These are phyloP conservation scores for Whitmania pigra DNA, from an alignment of 1,140 invertebrate genomes.

Conservation along the genomic window DNA sequence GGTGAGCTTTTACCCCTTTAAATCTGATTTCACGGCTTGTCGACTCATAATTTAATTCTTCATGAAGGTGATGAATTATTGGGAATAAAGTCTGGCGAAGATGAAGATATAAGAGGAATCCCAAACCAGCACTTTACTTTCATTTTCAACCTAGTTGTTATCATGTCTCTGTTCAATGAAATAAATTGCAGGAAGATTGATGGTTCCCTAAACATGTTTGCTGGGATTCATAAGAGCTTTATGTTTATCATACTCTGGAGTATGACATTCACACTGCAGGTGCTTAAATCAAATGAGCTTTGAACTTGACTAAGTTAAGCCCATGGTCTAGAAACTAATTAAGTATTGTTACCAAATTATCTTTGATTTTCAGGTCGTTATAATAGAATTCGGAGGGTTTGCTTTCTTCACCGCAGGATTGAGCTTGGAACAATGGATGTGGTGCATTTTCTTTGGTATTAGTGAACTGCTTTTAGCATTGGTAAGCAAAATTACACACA, in stretches of 20 bases:
- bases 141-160: constrained; percentile 97
- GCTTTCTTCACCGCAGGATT: constrained; percentile 85
- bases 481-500: constrained; percentile 43
- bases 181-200: constrained; percentile 97
- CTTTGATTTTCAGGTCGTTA: constrained; percentile 57
- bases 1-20: neutral
- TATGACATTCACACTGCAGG: constrained; percentile 73
- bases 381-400: constrained; percentile 90
- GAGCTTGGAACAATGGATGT: constrained; percentile 87
- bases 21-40: neutral
- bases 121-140: constrained; percentile 90
- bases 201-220: constrained; percentile 88
- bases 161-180: constrained; percentile 99
- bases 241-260: constrained; percentile 96
- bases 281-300: constrained; percentile 36
- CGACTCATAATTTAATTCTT: neutral
- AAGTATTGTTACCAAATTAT: too few relatives aligned
- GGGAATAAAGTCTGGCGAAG: constrained; percentile 73
- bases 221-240: constrained; percentile 74
- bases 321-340: too few relatives aligned
- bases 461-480: constrained; percentile 93
- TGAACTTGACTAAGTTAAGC: too few relatives aligned
- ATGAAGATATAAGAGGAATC: constrained; percentile 30
- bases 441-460: constrained; percentile 93
- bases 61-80: constrained; percentile 54